Base-by-base conservation (phyloP, 2,888 invertebrate species). In the Anticlea derivata region DNA sequence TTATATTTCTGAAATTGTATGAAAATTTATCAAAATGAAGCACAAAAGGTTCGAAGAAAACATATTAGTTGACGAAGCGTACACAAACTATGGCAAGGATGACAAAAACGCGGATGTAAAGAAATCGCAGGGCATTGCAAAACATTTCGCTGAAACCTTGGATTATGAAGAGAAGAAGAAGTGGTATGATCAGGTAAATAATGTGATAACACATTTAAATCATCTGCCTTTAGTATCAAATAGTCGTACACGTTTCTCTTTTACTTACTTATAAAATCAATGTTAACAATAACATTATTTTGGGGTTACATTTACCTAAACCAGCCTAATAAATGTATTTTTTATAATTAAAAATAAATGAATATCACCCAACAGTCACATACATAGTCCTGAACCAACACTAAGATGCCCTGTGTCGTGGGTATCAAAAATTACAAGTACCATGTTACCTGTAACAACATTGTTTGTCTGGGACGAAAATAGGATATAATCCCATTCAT, bases 121-220 rank as follows among this genome's bases (percentile, higher is more conserved):
- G 60, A 90, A 88, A 66, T 73, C 80, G 23, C 80, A 82, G 55
- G 86, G 86, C 5, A 89, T 89, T 13, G 90, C 91, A 0, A 89
- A 84, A 66, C 78, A 88, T 68, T 87, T 90, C 51, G 91, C 91
- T 24, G 86, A 91, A 69, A 86, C 80, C 41, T 76, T 91, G 22
- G 91, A 91, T 61, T 88, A 86, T 68, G 88, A 85, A 30, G 92
- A 90, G 37, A 85, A 87, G 56, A 91, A 91, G 74, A 94, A 94
- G 71, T 95, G 94, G 94, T 94, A 92, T 70, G 90, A 93, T 55
- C 92, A 93, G 80, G 92, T 93, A 85, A 70, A 59, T 57, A 34
- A 40, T 22, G 20, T 37, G 31, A 11, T 17, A 13, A 7, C 6
- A 7, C 5, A 1, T 23, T 11, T 12, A 23, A 1, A 7, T 7